A percentile compares a stretch with the other conserved stretches of the same genome.
These are phyloP conservation scores for Drosophila fuyamai DNA, from an alignment of 1,140 invertebrate genomes.

Conservation along the genomic window DNA sequence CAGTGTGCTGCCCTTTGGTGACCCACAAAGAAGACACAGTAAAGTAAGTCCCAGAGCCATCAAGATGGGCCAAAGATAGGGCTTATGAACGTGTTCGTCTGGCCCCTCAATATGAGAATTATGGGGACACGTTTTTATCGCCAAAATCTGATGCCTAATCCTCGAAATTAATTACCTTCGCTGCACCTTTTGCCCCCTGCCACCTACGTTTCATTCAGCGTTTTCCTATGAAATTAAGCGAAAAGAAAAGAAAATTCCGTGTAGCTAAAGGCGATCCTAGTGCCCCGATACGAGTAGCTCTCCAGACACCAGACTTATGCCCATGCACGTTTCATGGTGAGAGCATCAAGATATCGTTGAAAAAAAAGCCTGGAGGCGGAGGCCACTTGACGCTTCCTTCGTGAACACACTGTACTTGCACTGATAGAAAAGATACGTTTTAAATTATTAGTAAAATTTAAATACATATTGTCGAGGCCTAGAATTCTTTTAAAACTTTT, in stretches of 20 bases:
- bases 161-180: constrained; percentile 72
- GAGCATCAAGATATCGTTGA: constrained; percentile 58
- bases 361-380: constrained; percentile 19
- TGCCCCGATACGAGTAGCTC: constrained; percentile 36
- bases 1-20: constrained; percentile 38
- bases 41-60: constrained; percentile 17
- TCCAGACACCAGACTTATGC: constrained; percentile 55
- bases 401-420: constrained; percentile 19
- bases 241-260: constrained; percentile 34
- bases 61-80: constrained; percentile 31
- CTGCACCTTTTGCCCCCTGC: constrained; percentile 29
- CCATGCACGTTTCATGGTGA: constrained; percentile 64
- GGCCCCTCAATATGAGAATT: constrained; percentile 41
- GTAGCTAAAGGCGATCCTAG: constrained; percentile 43
- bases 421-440: background rate
- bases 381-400: constrained; percentile 53
- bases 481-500: no score
- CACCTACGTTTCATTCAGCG: constrained; percentile 10
- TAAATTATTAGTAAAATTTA: background rate
- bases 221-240: constrained; percentile 36
- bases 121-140: constrained; percentile 44
- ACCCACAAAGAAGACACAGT: constrained; percentile 46
- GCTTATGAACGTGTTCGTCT: constrained; percentile 23
- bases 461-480: no score
- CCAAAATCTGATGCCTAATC: constrained; percentile 66